A percentile compares a stretch with the other conserved stretches of the same genome.
Evolutionary conservation across 1,140 invertebrate species (phyloP).

Genomic region (Brachionus sp.): DNA sequence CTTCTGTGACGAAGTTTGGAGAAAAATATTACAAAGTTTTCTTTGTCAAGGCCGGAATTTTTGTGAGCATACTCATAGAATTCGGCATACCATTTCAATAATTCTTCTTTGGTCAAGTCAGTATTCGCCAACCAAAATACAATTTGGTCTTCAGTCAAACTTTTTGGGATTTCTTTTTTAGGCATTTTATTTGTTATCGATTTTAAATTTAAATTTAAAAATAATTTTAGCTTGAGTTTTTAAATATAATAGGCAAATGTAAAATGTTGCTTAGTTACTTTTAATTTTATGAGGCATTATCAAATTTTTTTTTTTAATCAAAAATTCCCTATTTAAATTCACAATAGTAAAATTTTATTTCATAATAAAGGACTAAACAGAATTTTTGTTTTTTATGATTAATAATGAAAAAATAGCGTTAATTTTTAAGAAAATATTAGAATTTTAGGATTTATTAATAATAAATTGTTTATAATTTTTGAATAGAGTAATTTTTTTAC

Average conservation of each 20-base stretch:
- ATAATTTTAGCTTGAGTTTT: background rate
- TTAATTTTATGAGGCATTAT: background rate
- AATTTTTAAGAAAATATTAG: no score
- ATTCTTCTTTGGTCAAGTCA: background rate
- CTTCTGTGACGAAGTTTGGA: background rate
- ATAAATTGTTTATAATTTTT: no score
- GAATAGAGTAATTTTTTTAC: no score
- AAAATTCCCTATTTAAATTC: background rate
- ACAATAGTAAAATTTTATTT: no score
- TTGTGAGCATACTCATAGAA: background rate
- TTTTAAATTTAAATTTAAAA: background rate
- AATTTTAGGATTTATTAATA: no score
- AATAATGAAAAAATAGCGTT: no score
- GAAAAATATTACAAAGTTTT: conserved; percentile 30
- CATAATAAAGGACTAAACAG: no score
- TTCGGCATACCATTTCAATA: background rate
- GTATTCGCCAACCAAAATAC: conserved; percentile 36
- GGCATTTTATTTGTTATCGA: background rate
- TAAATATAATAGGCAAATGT: background rate
- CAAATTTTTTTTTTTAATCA: background rate
- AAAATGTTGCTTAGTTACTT: background rate
- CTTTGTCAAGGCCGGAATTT: background rate
- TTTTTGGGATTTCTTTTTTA: background rate
- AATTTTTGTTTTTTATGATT: no score
- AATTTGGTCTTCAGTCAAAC: conserved; percentile 5